Conservation (phyloP, 1,140 invertebrate species). For the Aradophagus sp. region DNA sequence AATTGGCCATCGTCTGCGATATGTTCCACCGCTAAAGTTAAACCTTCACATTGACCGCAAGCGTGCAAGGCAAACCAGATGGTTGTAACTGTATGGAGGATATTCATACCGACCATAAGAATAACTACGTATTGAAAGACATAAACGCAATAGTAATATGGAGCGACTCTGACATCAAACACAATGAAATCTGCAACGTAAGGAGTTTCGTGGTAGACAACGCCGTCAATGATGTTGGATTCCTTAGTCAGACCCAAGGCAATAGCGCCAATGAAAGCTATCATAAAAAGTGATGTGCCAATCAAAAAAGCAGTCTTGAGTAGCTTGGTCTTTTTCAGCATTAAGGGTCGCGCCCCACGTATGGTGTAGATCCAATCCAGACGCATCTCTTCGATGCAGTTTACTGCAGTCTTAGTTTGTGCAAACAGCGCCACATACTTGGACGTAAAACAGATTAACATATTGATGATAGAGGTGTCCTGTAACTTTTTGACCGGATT, state of each 20-base stretch:
- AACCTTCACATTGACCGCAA: conserved; percentile 21
- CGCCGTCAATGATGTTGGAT: not conserved
- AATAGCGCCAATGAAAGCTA: not conserved
- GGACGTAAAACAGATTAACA: not conserved
- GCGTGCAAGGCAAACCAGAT: conserved; percentile 16
- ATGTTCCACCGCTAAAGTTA: conserved; percentile 10
- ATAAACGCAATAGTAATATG: not conserved
- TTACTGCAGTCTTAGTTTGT: not conserved
- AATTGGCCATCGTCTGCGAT: not conserved
- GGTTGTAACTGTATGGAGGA: conserved; percentile 7
- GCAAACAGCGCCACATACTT: not conserved
- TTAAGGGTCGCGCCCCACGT: not conserved
- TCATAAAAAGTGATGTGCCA: not conserved
- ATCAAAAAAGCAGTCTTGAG: not conserved
- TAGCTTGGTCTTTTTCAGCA: not conserved
- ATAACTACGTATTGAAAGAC: not conserved
- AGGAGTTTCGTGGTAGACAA: conserved; percentile 1
- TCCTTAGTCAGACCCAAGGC: not conserved
- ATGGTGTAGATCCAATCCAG: not conserved
- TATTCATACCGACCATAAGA: not conserved
- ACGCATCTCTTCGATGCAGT: not conserved
- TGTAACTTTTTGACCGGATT: not conserved
- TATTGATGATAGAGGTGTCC: not conserved
- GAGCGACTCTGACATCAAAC: conserved; percentile 6
- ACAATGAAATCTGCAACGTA: conserved; percentile 1